Base-by-base conservation (phyloP, 2,888 invertebrate genomes). In the Meloe dianella region DNA sequence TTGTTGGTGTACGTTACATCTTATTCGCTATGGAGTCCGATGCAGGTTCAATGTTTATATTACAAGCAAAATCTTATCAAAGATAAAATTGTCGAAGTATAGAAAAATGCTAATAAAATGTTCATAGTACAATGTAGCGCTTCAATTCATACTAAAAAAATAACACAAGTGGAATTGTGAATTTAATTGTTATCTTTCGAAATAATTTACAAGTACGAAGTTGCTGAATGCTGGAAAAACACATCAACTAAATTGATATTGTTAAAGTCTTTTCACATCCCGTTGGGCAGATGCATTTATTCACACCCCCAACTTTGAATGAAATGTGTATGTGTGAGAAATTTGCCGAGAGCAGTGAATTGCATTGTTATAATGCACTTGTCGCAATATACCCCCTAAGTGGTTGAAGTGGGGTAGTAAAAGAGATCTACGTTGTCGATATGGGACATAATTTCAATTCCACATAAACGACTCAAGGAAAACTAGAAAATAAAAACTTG, bases 1-100 rank as follows among this genome's bases (percentile, higher is more conserved):
- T 77, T 77, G 77, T 74, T 75, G 78, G 78, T 78, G 71, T 68
- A 74, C 72, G 79, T 79, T 79, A 81, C 79, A 78, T 81, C 81
- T 81, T 77, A 80, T 74, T 81, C 69, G 74, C 73, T 73, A 73
- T 74, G 64, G 74, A 63, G 61, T 68, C 67, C 67, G 67, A 71
- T 72, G 73, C 74, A 22, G 69, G 63, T 65, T 72, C 79, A 79
- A 79, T 78, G 75, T 73, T 72, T 75, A 76, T 73, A 68, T 72
- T 54, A 24, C 54, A 73, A 65, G 68, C 71, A 73, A 78, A 76
- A 77, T 79, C 12, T 75, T 79, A 79, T 79, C 78, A 24, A n/a
- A 71, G 78, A 73, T 74, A 72, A 75, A 74, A 77, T 73, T 17
- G 69, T 74, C 66, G 67, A 63, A 22, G 12, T 54, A 54, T 54